These are phyloP conservation scores for Ophion costatus DNA, from an alignment of 2,888 invertebrate species.

Conservation along the genomic window DNA sequence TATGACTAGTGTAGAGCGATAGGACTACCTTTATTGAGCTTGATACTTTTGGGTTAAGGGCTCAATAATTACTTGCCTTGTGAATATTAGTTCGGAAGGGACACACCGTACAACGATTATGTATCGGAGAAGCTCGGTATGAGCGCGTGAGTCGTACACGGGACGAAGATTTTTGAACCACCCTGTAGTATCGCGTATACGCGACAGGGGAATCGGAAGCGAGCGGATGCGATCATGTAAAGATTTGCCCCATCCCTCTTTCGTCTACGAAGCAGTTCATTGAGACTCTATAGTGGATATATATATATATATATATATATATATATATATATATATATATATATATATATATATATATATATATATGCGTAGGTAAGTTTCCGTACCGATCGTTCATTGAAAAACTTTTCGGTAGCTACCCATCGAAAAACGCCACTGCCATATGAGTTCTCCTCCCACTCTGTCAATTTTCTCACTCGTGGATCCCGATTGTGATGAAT, in stretches of 20 bases:
- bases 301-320: not conserved
- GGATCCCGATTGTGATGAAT: conserved; percentile 60
- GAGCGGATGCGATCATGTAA: conserved; percentile 56
- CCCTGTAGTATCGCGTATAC: not conserved
- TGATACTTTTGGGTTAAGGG: too few species aligned
- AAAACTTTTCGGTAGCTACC: conserved; percentile 38
- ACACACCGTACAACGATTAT: too few species aligned
- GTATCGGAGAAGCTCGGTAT: too few species aligned
- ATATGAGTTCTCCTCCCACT: conserved; percentile 32
- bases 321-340: not conserved
- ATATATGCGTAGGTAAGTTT: not conserved
- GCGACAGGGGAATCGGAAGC: conserved; percentile 47
- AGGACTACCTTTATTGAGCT: too few species aligned
- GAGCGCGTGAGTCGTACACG: too few species aligned
- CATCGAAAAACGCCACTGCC: conserved; percentile 32
- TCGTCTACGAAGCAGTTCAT: conserved; percentile 46
- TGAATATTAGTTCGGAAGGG: too few species aligned
- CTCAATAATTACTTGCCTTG: too few species aligned
- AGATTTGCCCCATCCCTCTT: conserved; percentile 32
- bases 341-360: not conserved
- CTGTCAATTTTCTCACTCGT: conserved; percentile 43
- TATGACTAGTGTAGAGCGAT: too few species aligned
- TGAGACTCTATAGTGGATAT: conserved; percentile 10
- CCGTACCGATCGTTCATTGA: conserved; percentile 54
- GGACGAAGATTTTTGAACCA: not conserved